phyloP scores from a whole-genome alignment of 2,888 invertebrate species.

The Xestia c-nigrum region DNA sequence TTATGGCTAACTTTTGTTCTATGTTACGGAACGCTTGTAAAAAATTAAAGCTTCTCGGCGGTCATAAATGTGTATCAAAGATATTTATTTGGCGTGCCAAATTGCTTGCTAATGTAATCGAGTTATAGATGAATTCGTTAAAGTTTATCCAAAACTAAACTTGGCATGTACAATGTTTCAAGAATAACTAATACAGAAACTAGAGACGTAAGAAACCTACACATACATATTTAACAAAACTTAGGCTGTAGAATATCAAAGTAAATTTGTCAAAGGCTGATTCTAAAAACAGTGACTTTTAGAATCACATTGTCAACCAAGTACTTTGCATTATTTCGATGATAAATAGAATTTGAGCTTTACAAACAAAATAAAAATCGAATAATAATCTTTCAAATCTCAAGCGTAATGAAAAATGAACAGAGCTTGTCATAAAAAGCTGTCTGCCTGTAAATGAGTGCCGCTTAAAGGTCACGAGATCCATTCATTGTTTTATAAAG shows the following conservation, averaged over 20 bases:
- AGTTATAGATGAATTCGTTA: not conserved
- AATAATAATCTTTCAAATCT: constrained; percentile 14
- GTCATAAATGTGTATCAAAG: not conserved
- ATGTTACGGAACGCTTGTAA: not conserved
- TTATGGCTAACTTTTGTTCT: not conserved
- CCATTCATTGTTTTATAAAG: constrained; percentile 42
- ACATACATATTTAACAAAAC: not conserved
- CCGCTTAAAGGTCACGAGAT: constrained; percentile 29
- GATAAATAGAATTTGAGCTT: not conserved
- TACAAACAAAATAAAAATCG: constrained; percentile 12
- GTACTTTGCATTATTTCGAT: constrained; percentile 9
- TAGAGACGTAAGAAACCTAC: not conserved
- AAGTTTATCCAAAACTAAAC: not conserved
- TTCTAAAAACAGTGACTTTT: not conserved
- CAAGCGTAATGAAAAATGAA: constrained; percentile 28
- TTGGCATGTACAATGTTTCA: not conserved
- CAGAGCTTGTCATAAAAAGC: constrained; percentile 30
- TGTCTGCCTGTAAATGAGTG: constrained; percentile 32
- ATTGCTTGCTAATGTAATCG: not conserved
- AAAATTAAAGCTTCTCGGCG: not conserved
- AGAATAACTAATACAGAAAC: not conserved
- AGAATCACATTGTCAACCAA: too few species aligned
- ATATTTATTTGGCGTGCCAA: not conserved
- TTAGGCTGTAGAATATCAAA: not conserved
- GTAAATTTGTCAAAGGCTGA: not conserved